These are phyloP conservation scores for Sipha maydis DNA, from an alignment of 2,888 invertebrate species.

Conservation along the genomic window DNA sequence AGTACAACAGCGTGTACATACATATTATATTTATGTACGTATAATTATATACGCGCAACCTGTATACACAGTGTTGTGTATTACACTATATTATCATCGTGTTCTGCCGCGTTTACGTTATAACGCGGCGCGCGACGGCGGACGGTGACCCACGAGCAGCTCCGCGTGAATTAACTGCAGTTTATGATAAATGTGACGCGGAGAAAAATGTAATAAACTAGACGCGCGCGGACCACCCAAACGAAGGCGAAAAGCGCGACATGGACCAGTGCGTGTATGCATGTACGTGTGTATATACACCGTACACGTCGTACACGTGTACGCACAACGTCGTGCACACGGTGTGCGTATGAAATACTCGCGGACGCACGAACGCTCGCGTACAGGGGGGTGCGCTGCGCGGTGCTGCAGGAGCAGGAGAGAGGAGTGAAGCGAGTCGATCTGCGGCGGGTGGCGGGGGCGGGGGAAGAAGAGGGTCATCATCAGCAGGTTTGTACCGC, in stretches of 20 bases:
- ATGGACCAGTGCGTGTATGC: background rate
- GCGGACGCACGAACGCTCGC: background rate
- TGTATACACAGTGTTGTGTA: no score
- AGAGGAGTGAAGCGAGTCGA: background rate
- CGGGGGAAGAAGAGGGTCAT: background rate
- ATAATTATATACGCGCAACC: background rate
- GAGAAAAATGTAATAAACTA: constrained; percentile 44
- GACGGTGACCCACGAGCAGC: background rate
- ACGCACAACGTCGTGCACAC: background rate
- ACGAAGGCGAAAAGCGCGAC: constrained; percentile 40
- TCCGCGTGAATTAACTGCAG: constrained; percentile 5
- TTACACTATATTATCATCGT: no score
- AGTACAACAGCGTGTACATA: background rate
- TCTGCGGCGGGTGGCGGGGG: background rate
- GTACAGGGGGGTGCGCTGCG: background rate
- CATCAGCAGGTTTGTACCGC: constrained; percentile 36
- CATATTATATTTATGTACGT: background rate
- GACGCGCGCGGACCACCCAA: constrained; percentile 43
- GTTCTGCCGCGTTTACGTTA: background rate
- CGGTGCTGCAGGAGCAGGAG: background rate
- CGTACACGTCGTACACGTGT: background rate
- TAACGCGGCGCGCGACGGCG: background rate
- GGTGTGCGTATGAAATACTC: background rate
- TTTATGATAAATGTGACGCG: constrained; percentile 56
- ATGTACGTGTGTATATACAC: background rate